Evolutionary conservation across 92 coral and sea anemone genomes (phyloP), one percentile per base, ranked within the genome.

Genomic region (Anthopleura xanthogrammica): DNA sequence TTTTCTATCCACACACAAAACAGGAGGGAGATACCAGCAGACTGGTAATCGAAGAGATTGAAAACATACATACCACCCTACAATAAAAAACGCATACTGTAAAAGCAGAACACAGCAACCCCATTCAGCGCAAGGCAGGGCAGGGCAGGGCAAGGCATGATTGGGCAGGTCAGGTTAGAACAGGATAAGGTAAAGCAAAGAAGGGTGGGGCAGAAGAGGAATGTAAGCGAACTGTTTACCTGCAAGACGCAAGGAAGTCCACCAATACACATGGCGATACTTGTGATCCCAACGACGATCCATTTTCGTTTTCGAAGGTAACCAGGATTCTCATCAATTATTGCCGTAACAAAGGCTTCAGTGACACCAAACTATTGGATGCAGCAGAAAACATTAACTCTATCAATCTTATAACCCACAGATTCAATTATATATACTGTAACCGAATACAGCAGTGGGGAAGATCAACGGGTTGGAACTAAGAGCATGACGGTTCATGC

Each of bases 11-110:
- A 72, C 0, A 88, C 93, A 16, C 85, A 62, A 72, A 92, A 87
- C 56, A 92, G 84, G 29, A 92, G 83, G 10, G 91, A 87, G 46
- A 92, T 79, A 4, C 93, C 95, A 10, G 93, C 95, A 24, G 91
- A 23, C 78, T 92, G 95, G 88, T 87, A 87, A 77, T 92, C 92
- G 84, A 92, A 90, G 85, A 92, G 84, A 68, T 92, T 92, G 74
- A 92, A 83, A 54, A 92, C 90, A 54, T 90, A 92, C 79, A 90
- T 90, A 64, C 95, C 95, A 46, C 95, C 91, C 95, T 92, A 75
- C 20, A 79, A 79, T 1, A 41, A 75, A 85, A 24, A 24, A 1
- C 12, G 8, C 23, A 75, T 43, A 29, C 16, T 22, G 52, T 23
- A 41, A 55, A 41, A 66, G 68, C 19, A 57, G 16, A 16, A 13